Conservation (phyloP, 1,140 invertebrate species). For the Hesperophylax magnus region DNA sequence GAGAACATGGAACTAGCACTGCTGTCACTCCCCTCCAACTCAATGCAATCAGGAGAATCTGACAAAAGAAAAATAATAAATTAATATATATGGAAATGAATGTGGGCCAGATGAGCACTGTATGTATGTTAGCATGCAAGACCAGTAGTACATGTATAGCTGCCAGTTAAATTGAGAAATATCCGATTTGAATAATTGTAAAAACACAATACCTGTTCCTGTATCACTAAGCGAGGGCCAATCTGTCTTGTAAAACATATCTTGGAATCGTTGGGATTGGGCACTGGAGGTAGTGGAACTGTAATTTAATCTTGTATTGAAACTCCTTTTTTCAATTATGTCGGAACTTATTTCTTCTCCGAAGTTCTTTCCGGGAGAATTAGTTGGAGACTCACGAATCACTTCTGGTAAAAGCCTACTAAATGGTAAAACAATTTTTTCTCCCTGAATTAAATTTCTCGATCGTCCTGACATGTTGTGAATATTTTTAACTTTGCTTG, state of each 20-base stretch:
- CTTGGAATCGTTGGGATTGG: conserved; percentile 48
- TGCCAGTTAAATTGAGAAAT: no score
- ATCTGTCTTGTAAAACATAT: conserved; percentile 47
- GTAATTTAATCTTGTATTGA: conserved; percentile 1
- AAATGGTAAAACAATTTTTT: conserved; percentile 35
- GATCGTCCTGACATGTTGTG: conserved; percentile 47
- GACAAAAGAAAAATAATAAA: conserved; percentile 23
- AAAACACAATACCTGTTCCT: conserved; percentile 42
- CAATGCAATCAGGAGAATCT: conserved; percentile 68
- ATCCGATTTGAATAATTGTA: no score
- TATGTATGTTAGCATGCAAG: no score
- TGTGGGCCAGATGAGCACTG: no score
- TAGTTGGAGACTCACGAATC: conserved; percentile 25
- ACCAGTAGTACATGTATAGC: no score
- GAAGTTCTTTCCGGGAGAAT: conserved; percentile 40
- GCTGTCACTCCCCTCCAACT: conserved; percentile 65
- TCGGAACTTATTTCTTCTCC: conserved; percentile 35
- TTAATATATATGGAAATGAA: neutral
- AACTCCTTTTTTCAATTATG: conserved; percentile 11
- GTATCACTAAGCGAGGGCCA: conserved; percentile 56
- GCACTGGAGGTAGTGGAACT: conserved; percentile 48
- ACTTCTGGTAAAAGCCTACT: conserved; percentile 48
- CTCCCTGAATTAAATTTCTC: conserved; percentile 42
- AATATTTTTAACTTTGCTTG: neutral
- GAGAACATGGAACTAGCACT: conserved; percentile 67